Base-by-base conservation (phyloP, 2,888 invertebrate species). In the Agrilus cyanescens region DNA sequence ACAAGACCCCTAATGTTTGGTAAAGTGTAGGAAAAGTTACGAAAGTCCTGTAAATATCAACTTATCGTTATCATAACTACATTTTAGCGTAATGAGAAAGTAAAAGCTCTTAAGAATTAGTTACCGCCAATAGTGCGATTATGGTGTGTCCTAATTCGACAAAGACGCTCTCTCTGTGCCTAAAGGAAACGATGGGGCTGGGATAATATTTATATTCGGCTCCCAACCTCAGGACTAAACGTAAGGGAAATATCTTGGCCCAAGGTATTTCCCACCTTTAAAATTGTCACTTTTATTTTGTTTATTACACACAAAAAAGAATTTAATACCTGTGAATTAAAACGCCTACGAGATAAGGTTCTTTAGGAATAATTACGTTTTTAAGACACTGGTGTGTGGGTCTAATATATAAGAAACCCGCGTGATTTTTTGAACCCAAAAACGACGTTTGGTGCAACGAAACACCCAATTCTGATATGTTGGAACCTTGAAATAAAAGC, bases 131-230 rank as follows among this genome's bases (percentile, higher is more conserved):
- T 41, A 90, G 74, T 68, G 86, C 88, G 65, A 90, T 86, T 46
- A 90, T 85, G 8, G 89, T 89, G 60, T 88, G 87, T 1, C 88
- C 87, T 45, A 89, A 83, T 68, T 89, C 88, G 25, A 78, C 82
- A 61, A 82, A 90, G 4, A 88, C 82, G 1, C 88, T 80, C 51
- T 83, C 82, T 12, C 89, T 70, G 57, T 80, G 75, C 16, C 86
- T 71, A 13, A 83, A 77, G 13, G 86, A 85, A 38, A 89, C 78
- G 48, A 89, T 69, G 1, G 88, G 85, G 58, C 85, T 84, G 0
- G 89, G 89, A 65, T 90, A 90, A 59, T 86, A 88, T 47, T 86
- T 76, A 66, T 82, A 87, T 61, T 88, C 85, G 3, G 87, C 86
- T 2, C 89, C 89, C 29, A 90, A 69, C 45, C 89, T 73, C 40